Percentiles rank a stretch among this genome's conserved stretches.
Conservation (phyloP, 2,797 vertebrate species). For the Austrolebias charrua region DNA sequence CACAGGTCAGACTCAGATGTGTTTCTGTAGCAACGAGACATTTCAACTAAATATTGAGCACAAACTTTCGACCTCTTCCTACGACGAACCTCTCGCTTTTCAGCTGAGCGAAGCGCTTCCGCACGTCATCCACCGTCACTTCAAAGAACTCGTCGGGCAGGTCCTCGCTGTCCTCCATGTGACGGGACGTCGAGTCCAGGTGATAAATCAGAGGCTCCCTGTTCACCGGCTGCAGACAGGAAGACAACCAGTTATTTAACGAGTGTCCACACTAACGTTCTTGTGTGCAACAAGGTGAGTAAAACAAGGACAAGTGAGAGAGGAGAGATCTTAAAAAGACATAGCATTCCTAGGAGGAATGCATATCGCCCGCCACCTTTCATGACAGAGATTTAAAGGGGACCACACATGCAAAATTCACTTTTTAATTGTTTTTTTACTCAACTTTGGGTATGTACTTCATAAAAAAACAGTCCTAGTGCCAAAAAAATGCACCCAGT, state of each 20-base stretch:
- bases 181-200: slow-evolving; percentile 77
- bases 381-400: too few species aligned
- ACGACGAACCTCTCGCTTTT: slow-evolving; percentile 88
- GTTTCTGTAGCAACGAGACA: slow-evolving; percentile 44
- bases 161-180: slow-evolving; percentile 55
- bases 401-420: too few species aligned
- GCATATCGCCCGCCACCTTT: too few species aligned
- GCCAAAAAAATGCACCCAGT: too few species aligned
- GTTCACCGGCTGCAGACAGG: slow-evolving; percentile 76
- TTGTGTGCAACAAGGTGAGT: neutral
- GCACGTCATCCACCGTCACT: slow-evolving; percentile 92
- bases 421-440: too few species aligned
- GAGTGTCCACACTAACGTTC: neutral
- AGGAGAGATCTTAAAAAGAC: too few species aligned
- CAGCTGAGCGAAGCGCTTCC: slow-evolving; percentile 92
- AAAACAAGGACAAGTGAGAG: neutral
- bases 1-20: slow-evolving; percentile 41
- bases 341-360: too few species aligned
- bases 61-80: neutral
- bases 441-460: too few species aligned
- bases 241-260: neutral
- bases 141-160: slow-evolving; percentile 96
- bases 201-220: slow-evolving; percentile 88
- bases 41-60: slow-evolving; percentile 32
- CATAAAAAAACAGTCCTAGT: too few species aligned